Conservation (phyloP, 2,888 invertebrate genomes). For the Aradus depressus region DNA sequence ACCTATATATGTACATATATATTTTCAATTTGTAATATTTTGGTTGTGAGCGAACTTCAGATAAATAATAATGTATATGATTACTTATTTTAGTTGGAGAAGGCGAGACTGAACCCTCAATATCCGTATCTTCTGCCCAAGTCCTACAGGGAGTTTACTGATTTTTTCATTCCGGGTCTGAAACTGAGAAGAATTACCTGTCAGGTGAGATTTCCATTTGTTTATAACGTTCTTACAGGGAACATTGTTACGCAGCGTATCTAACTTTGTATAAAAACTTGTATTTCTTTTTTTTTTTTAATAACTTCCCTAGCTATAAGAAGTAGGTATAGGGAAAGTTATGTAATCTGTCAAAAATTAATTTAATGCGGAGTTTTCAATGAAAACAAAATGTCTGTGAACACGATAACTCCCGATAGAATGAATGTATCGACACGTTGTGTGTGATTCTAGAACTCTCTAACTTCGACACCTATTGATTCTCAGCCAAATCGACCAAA, state of each 20-base stretch:
- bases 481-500: too few relatives aligned
- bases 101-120: constrained; percentile 51
- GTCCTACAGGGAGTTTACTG: constrained; percentile 50
- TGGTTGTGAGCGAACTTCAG: too few relatives aligned
- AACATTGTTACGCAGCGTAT: neutral
- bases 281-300: constrained; percentile 7
- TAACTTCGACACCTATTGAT: too few relatives aligned
- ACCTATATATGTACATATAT: too few relatives aligned
- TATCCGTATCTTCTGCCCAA: constrained; percentile 86
- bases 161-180: constrained; percentile 21
- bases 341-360: neutral
- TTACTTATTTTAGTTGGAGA: constrained; percentile 41
- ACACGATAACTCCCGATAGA: too few relatives aligned
- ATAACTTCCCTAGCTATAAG: neutral
- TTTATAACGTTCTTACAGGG: neutral
- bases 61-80: too few relatives aligned
- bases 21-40: too few relatives aligned
- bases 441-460: too few relatives aligned
- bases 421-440: too few relatives aligned
- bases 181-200: constrained; percentile 48
- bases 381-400: too few relatives aligned
- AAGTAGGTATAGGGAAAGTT: neutral
- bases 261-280: neutral
- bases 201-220: constrained; percentile 44
- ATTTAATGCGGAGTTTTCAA: too few relatives aligned